Base-by-base conservation (phyloP, 2,113 vertebrate species). In the Mormyrus lacerda region DNA sequence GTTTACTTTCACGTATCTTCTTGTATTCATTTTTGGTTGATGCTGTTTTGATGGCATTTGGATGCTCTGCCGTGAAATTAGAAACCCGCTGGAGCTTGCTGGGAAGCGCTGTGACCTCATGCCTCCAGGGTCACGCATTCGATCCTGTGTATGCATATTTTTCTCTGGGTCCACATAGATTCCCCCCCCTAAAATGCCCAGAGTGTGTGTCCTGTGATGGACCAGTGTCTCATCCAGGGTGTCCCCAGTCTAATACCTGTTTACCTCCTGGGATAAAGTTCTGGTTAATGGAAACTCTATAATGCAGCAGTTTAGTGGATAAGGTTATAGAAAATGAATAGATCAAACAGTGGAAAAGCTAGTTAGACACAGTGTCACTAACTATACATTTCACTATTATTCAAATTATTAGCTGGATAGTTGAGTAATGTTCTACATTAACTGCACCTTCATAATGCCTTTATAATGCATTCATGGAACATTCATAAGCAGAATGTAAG, bases 31-130 rank as follows among this genome's bases (percentile, higher is more conserved):
- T 69, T 55, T 31, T 27, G n/a, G 61, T 27, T 21, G 73, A 35
- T 42, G 73, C 17, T 17, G 35, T 79, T 79, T 42, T 79, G 73
- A 79, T 79, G 73, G 73, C 35, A 79, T 39, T 79, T 19, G 73
- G 73, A 79, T 79, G 35, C 73, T 79, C 31, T 79, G 73, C 73
- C 73, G 73, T 79, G 73, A 79, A 79, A 79, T 79, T 79, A 79
- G 73, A 79, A 79, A 42, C 1, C 3, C 73, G 35, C 35, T 42
- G 73, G 42, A 79, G 73, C 73, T 79, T 15, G 15, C 31, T 42
- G 73, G 15, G 73, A 19, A 79, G 31, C 1, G 17, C 35, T 17
- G 13, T 39, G 73, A 39, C 73, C 73, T 42, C 73, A 39, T 17
- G 17, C 35, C 73, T 79, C 73, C 73, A 7, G 13, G 6, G 15